Conservation (phyloP, 1,140 invertebrate species). For the Tetragonula clypearis region DNA sequence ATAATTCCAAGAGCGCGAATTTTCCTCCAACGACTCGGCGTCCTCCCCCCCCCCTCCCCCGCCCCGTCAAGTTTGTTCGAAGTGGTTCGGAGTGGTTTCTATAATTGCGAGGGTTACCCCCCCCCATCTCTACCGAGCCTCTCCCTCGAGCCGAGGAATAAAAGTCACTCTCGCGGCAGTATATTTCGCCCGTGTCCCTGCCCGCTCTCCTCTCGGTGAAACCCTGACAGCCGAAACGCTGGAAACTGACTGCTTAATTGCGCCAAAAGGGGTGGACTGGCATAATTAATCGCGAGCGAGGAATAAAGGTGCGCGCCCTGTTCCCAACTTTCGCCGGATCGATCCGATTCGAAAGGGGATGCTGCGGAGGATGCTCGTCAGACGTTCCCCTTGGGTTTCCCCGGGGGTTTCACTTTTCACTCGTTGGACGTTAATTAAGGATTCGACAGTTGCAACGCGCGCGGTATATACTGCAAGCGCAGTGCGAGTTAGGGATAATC, state of each 20-base stretch:
- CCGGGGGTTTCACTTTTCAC: too few relatives aligned
- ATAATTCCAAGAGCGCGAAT: conserved; percentile 24
- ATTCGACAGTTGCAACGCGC: too few relatives aligned
- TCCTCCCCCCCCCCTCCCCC: background rate
- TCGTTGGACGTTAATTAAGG: too few relatives aligned
- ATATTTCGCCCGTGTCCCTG: conserved; percentile 52
- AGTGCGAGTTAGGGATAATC: too few relatives aligned
- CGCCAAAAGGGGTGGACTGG: conserved; percentile 55
- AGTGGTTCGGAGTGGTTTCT: conserved; percentile 69
- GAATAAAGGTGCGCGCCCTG: conserved; percentile 56
- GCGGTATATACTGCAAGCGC: too few relatives aligned
- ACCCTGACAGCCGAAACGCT: conserved; percentile 13
- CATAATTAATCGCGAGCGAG: conserved; percentile 63
- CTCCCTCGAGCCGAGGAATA: conserved; percentile 55
- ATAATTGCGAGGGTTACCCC: conserved; percentile 64
- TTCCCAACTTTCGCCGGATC: conserved; percentile 25
- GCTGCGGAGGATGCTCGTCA: background rate
- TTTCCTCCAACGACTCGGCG: conserved; percentile 27
- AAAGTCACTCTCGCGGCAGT: conserved; percentile 54
- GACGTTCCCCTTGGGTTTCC: background rate
- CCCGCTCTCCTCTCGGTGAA: background rate
- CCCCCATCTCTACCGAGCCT: conserved; percentile 30
- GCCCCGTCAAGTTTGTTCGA: conserved; percentile 38
- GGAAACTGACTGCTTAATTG: conserved; percentile 65
- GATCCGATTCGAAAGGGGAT: conserved; percentile 29